Base-by-base conservation (phyloP, 2,113 vertebrate species). In the Pomatorhinus ruficollis region DNA sequence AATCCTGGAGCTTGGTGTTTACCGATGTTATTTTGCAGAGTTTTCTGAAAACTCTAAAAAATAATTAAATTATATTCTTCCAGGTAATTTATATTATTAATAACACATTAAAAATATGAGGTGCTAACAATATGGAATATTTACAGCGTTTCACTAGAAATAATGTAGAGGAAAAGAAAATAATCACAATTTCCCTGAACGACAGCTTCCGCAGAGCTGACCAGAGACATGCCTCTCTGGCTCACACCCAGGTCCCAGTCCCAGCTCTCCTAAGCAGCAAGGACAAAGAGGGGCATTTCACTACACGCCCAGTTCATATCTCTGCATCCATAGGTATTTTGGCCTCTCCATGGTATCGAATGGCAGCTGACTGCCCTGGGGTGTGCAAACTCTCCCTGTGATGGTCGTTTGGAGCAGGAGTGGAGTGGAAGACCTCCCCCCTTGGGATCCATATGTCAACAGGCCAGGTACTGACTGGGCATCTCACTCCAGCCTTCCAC, bases 1-100 rank as follows among this genome's bases (percentile, higher is more conserved):
- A 97, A 96, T 96, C 95, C 96, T 95, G 93, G 94, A 96, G 96
- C 92, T 40, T 84, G 47, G 37, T 65, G 69, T 56, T 93, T 7
- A 89, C 69, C 61, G 71, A 40, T 3, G 23, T 44, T 89, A n/a
- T 82, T 93, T 71, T n/a, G 49, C 44, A 78, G 52, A 1, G 0
- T 81, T 90, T 83, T 86, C 76, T 33, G 50, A 64, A 90, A 75
- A 53, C 16, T 65, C 75, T 33, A 20, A 59, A 83, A 84, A 70
- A 42, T 11, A 68, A 70, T 77, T 23, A 25, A 27, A 65, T 21
- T 14, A 17, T 10, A 47, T 31, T 59, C 15, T 74, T 66, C 40
- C 13, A 77, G 24, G 37, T 88, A 71, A 70, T 89, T 87, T 28
- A 11, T 39, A 72, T 40, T 53, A 39, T 23, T 44, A 69, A n/a